A percentile compares a stretch with the other conserved stretches of the same genome.
These are phyloP conservation scores for Ammospiza maritima DNA, from an alignment of 2,797 vertebrate genomes.

Conservation along the genomic window DNA sequence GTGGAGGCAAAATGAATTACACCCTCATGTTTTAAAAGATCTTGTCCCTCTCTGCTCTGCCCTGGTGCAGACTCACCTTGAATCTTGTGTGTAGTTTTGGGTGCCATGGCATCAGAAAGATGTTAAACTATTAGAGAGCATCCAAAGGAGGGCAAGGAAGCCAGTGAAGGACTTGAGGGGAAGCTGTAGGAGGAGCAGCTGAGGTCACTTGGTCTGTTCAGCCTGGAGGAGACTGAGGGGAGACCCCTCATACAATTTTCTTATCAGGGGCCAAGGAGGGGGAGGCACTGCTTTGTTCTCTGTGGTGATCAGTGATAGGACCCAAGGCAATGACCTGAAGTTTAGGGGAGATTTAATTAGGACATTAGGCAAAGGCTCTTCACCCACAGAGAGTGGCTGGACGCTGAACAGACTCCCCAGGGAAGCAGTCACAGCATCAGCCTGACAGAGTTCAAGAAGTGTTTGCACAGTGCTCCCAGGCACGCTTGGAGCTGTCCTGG, in stretches of 20 bases:
- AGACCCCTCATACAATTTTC: background rate
- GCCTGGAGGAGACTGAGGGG: background rate
- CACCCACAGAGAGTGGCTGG: background rate
- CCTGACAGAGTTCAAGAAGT: background rate
- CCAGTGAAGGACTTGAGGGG: background rate
- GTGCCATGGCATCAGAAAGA: background rate
- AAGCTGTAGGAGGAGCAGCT: background rate
- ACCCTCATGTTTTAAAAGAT: background rate
- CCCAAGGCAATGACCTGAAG: background rate
- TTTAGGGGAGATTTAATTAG: background rate
- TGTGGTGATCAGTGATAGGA: background rate
- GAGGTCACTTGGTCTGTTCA: background rate
- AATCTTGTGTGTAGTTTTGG: background rate
- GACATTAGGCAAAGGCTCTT: background rate
- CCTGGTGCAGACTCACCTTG: background rate
- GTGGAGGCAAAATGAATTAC: background rate
- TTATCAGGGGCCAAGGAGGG: background rate
- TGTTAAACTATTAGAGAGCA: background rate
- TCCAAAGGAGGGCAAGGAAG: background rate
- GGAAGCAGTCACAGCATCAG: background rate
- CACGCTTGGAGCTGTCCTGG: background rate
- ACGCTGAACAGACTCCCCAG: background rate
- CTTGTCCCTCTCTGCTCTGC: background rate
- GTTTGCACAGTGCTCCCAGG: background rate
- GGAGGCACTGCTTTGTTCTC: background rate